phyloP scores from a whole-genome alignment of 2,113 vertebrate genomes.

The Nerophis ophidion region DNA sequence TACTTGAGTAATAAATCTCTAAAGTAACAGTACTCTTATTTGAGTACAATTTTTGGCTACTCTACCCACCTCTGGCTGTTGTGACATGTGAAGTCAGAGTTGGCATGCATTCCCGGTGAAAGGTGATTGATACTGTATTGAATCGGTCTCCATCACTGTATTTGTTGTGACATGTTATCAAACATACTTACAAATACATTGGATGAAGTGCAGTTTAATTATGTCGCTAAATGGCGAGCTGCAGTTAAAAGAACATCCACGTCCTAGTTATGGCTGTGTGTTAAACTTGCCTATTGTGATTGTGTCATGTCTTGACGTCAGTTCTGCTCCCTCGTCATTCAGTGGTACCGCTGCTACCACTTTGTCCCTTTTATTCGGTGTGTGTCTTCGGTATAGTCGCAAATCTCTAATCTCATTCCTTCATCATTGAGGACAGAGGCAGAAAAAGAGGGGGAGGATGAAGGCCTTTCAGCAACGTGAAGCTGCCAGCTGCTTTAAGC shows the following conservation, averaged over 20 bases:
- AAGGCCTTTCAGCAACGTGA: constrained; percentile 40
- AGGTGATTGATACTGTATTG: background rate
- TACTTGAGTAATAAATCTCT: too few species aligned
- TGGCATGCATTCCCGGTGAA: background rate
- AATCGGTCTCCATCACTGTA: background rate
- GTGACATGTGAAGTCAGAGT: too few species aligned
- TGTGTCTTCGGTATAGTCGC: constrained; percentile 15
- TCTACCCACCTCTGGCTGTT: too few species aligned
- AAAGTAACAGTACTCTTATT: too few species aligned
- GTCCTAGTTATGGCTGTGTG: background rate
- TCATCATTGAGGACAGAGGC: constrained; percentile 37
- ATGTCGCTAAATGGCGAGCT: background rate
- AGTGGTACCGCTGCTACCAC: constrained; percentile 1
- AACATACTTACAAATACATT: background rate
- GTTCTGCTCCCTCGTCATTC: background rate
- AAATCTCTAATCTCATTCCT: constrained; percentile 41
- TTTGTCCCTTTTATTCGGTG: constrained; percentile 12
- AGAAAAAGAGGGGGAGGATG: constrained; percentile 34
- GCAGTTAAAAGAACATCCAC: background rate
- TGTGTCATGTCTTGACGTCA: constrained; percentile 13
- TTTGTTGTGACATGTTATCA: background rate
- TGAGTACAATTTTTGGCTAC: too few species aligned
- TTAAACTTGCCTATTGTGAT: background rate
- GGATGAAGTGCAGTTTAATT: background rate
- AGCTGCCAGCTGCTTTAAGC: constrained; percentile 54